phyloP scores from a whole-genome alignment of 2,113 vertebrate species.

The Salvelinus namaycush region DNA sequence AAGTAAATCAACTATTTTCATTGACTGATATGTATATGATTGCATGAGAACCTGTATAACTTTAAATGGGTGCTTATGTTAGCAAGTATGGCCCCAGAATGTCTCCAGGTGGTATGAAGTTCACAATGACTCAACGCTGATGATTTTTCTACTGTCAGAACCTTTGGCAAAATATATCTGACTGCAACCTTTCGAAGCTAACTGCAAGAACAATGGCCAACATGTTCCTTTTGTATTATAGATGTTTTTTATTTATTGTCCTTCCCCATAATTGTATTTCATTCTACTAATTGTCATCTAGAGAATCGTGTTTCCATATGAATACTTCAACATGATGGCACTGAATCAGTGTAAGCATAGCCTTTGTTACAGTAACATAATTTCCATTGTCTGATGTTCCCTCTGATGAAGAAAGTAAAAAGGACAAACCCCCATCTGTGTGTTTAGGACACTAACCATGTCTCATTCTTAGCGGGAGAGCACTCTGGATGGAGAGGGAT shows the following conservation, averaged over 20 bases:
- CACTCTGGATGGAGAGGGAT: no score
- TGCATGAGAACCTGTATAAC: no score
- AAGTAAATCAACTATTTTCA: no score
- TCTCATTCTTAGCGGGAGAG: no score
- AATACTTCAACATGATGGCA: not conserved
- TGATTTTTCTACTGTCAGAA: not conserved
- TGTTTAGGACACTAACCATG: no score
- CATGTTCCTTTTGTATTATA: not conserved
- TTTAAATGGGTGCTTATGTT: no score
- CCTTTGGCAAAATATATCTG: constrained; percentile 17
- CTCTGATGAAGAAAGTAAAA: no score
- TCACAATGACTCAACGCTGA: not conserved
- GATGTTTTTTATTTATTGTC: not conserved
- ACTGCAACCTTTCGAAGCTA: constrained; percentile 35
- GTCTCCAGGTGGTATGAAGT: not conserved
- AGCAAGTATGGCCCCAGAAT: not conserved
- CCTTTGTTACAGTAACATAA: no score
- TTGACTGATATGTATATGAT: no score
- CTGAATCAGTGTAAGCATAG: not conserved
- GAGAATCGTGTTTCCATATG: not conserved
- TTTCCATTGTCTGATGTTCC: no score
- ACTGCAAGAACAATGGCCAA: not conserved
- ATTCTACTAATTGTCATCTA: not conserved
- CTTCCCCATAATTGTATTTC: not conserved
- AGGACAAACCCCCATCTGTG: no score